These are phyloP conservation scores for Phymatocera aterrima DNA, from an alignment of 2,888 invertebrate genomes.

Conservation along the genomic window DNA sequence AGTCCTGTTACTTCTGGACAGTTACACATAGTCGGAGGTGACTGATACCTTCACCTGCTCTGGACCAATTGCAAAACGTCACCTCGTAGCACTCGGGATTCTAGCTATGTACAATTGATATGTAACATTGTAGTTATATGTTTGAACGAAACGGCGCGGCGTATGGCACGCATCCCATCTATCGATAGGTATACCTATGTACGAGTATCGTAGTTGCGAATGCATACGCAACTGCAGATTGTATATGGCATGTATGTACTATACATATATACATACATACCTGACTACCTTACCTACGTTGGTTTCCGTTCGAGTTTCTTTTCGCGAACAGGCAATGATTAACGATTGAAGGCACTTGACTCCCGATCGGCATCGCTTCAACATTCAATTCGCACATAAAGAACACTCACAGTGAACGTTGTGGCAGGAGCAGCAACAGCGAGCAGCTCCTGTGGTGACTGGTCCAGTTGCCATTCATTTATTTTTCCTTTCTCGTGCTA, in stretches of 20 bases:
- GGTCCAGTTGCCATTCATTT: constrained; percentile 57
- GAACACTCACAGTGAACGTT: constrained; percentile 32
- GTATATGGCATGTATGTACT: constrained; percentile 1
- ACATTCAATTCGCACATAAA: constrained; percentile 36
- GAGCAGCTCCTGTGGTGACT: constrained; percentile 21
- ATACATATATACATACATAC: constrained; percentile 41
- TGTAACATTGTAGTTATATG: neutral
- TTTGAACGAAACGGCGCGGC: neutral
- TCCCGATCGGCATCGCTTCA: constrained; percentile 64
- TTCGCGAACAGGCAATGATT: constrained; percentile 68
- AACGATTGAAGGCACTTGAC: constrained; percentile 74
- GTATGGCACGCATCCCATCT: no score
- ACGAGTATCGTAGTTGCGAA: constrained; percentile 31
- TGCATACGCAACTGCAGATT: neutral
- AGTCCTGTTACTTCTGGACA: no score
- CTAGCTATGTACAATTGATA: neutral
- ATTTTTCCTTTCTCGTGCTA: constrained; percentile 56
- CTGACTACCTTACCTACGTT: no score
- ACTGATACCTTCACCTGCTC: no score
- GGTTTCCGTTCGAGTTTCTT: constrained; percentile 59
- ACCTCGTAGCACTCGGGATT: neutral
- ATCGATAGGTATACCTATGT: constrained; percentile 3
- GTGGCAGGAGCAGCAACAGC: neutral
- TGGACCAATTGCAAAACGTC: neutral
- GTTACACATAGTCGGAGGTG: no score